A percentile compares a stretch with the other conserved stretches of the same genome.
phyloP scores from a whole-genome alignment of 1,140 invertebrate species.

The Drosophila guanche region DNA sequence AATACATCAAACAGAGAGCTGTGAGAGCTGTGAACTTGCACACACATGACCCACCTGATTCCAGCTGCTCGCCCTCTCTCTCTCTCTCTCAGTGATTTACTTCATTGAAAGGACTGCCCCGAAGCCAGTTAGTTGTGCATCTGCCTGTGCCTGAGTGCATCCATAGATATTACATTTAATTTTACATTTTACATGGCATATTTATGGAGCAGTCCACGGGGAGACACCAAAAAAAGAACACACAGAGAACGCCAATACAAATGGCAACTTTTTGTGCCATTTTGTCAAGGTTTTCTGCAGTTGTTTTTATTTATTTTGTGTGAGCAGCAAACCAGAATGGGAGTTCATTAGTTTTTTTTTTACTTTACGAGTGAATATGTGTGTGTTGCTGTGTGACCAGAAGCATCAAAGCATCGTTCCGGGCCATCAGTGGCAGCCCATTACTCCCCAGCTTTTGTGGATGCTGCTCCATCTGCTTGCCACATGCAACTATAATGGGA shows the following conservation, averaged over 20 bases:
- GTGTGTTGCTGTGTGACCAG: slow-evolving; percentile 19
- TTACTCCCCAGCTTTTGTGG: not conserved
- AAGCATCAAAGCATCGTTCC: slow-evolving; percentile 40
- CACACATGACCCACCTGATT: slow-evolving; percentile 3
- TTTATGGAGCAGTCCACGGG: slow-evolving; percentile 42
- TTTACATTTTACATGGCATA: slow-evolving; percentile 59
- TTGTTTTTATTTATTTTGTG: slow-evolving; percentile 28
- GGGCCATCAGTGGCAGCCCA: slow-evolving; percentile 34
- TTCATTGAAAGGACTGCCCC: slow-evolving; percentile 9
- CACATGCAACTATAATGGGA: slow-evolving; percentile 39
- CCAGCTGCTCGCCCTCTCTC: slow-evolving; percentile 15
- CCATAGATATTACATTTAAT: slow-evolving; percentile 58
- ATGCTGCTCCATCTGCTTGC: slow-evolving; percentile 23
- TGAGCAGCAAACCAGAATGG: slow-evolving; percentile 45
- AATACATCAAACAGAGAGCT: not conserved
- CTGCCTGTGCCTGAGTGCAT: not conserved
- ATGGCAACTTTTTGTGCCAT: slow-evolving; percentile 42
- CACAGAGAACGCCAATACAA: not conserved
- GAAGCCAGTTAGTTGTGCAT: slow-evolving; percentile 1
- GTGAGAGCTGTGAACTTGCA: too few relatives aligned
- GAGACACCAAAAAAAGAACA: not conserved
- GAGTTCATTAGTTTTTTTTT: slow-evolving; percentile 62
- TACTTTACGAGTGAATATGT: not conserved
- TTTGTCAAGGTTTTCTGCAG: slow-evolving; percentile 46
- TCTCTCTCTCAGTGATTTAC: slow-evolving; percentile 6